Conservation (phyloP, 2,797 vertebrate species). For the Enoplosus armatus region DNA sequence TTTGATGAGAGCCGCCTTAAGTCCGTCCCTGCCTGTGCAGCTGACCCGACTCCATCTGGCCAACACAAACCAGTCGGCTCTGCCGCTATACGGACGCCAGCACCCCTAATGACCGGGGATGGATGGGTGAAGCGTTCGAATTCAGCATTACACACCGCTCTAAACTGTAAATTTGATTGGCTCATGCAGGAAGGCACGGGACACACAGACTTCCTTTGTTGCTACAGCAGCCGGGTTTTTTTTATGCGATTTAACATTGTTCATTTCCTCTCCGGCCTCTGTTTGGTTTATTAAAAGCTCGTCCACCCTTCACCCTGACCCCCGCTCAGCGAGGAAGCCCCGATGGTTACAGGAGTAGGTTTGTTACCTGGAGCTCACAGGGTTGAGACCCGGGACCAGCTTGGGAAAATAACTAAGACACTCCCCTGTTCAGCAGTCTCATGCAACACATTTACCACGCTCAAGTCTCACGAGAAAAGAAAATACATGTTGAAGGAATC, state of each 20-base stretch:
- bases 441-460: constrained; percentile 3
- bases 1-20: constrained; percentile 73
- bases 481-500: not conserved
- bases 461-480: not conserved
- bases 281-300: constrained; percentile 45
- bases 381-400: not conserved
- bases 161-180: constrained; percentile 27
- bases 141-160: constrained; percentile 1
- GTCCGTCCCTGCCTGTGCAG: constrained; percentile 64
- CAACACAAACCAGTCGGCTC: constrained; percentile 16
- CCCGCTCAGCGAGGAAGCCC: not conserved
- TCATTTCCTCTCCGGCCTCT: constrained; percentile 57
- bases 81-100: constrained; percentile 17
- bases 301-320: not conserved
- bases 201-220: constrained; percentile 30
- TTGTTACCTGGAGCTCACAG: constrained; percentile 12
- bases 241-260: constrained; percentile 53
- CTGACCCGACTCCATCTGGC: constrained; percentile 77
- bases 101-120: not conserved
- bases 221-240: constrained; percentile 29
- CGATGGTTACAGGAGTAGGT: not conserved
- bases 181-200: not conserved
- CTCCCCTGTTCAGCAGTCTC: not conserved
- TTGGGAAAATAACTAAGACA: not conserved
- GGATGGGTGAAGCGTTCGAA: constrained; percentile 6